Evolutionary conservation across 2,797 vertebrate genomes (phyloP), one percentile per base, ranked within the genome.

Genomic region (Cichlasoma orientale): DNA sequence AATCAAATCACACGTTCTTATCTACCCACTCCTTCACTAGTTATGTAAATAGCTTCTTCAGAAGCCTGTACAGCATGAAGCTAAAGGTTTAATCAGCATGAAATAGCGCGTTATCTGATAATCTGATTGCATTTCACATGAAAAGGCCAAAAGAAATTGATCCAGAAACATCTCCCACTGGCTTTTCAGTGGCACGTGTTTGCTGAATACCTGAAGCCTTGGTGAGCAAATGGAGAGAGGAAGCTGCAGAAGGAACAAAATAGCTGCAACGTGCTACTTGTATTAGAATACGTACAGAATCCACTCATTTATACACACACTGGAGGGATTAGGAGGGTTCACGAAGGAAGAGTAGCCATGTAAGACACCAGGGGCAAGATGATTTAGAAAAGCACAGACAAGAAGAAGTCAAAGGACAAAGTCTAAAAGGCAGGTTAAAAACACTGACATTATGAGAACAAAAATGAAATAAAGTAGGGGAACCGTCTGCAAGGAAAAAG

Each of bases 81-180:
- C 36, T 41, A 52, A 23, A 55, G 52, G 21, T 72, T 66, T 75
- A 76, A 84, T 89, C 66, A 74, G 75, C 71, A 44, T 87, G 70
- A 82, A 77, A 82, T 72, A 85, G 73, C 79, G 59, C 36, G 75
- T 79, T 75, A 77, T 72, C 56, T 18, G 41, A 57, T 86, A 75
- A 86, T 85, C 84, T 80, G 86, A 88, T 82, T 83, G 72, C n/a
- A 38, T 72, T 83, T 58, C 2, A 2, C 27, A 36, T 76, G 27
- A 47, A 84, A 86, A 75, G 25, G 59, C 63, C 80, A 77, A 69
- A 78, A 54, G 31, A 29, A 61, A 86, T 63, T 2, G 19, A 83
- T 79, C 77, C 58, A 66, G 66, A 79, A 74, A 75, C 72, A 72
- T 50, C 50, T 27, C 13, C 44, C 31, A 8, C 2, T 2, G 0